These are phyloP conservation scores for Vombatus ursinus DNA, from an alignment of 2,113 vertebrate species.

Conservation along the genomic window DNA sequence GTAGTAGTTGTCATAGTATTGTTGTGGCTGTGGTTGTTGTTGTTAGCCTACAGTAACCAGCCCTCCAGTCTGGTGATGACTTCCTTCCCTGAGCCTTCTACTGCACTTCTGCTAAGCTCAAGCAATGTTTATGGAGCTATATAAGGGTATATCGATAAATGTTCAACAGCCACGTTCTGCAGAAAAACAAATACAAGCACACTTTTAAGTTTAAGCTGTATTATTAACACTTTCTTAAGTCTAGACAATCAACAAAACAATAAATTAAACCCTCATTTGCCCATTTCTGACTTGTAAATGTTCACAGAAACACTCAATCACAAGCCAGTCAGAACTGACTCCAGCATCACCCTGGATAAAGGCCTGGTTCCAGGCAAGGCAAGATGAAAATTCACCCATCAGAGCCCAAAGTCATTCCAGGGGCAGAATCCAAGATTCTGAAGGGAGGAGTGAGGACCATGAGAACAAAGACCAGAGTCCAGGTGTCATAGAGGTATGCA, in stretches of 20 bases:
- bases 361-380: not conserved
- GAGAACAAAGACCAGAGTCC: no score
- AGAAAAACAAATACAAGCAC: no score
- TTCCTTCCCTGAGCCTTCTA: not conserved
- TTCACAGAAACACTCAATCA: not conserved
- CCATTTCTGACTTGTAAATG: not conserved
- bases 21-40: not conserved
- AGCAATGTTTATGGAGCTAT: not conserved
- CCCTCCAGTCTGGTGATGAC: not conserved
- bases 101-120: not conserved
- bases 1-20: no score
- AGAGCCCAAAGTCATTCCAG: not conserved
- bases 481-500: not conserved
- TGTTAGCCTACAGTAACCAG: not conserved
- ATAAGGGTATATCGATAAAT: not conserved
- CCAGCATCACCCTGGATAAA: not conserved
- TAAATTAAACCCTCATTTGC: not conserved
- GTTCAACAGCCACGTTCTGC: no score
- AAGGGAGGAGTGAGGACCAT: not conserved
- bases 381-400: not conserved
- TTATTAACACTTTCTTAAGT: no score
- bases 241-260: not conserved
- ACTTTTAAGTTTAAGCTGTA: no score
- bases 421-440: not conserved
- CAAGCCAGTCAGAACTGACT: not conserved